Percentiles rank a stretch among this genome's conserved stretches.
phyloP scores from a whole-genome alignment of 2,797 vertebrate genomes.

The Hybognathus amarus region DNA sequence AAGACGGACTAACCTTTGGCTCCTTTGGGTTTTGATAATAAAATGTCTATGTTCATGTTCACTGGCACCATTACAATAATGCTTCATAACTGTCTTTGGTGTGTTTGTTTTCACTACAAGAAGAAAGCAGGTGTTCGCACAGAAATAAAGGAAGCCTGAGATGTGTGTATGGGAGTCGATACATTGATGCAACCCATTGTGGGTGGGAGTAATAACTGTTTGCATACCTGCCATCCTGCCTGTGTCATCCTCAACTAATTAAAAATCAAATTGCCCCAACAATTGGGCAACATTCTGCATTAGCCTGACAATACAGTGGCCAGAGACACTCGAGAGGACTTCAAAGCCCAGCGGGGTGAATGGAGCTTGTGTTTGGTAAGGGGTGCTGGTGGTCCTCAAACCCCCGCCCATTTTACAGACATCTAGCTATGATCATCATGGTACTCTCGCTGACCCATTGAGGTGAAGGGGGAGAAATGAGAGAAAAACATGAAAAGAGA shows the following conservation, averaged over 20 bases:
- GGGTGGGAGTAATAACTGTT: conserved; percentile 33
- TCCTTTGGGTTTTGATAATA: background rate
- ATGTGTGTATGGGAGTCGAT: background rate
- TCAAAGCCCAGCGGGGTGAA: conserved; percentile 59
- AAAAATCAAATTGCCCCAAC: conserved; percentile 60
- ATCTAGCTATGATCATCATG: conserved; percentile 38
- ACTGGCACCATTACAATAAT: background rate
- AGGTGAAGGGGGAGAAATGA: conserved; percentile 29
- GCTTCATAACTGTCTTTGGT: background rate
- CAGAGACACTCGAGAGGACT: conserved; percentile 58
- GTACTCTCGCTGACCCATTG: conserved; percentile 54
- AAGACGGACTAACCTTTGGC: background rate
- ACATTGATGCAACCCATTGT: background rate
- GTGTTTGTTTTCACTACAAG: conserved; percentile 29
- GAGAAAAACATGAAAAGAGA: conserved; percentile 39
- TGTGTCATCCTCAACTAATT: conserved; percentile 46
- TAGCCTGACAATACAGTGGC: conserved; percentile 54
- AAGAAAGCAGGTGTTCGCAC: background rate
- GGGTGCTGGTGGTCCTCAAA: conserved; percentile 44
- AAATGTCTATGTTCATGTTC: background rate
- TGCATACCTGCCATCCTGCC: conserved; percentile 32
- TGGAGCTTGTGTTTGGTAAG: conserved; percentile 55
- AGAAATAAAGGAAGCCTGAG: background rate
- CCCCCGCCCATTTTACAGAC: conserved; percentile 46
- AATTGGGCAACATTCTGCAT: conserved; percentile 57